Base-by-base conservation (phyloP, 1,140 invertebrate species). In the Neoseiulus cucumeris region DNA sequence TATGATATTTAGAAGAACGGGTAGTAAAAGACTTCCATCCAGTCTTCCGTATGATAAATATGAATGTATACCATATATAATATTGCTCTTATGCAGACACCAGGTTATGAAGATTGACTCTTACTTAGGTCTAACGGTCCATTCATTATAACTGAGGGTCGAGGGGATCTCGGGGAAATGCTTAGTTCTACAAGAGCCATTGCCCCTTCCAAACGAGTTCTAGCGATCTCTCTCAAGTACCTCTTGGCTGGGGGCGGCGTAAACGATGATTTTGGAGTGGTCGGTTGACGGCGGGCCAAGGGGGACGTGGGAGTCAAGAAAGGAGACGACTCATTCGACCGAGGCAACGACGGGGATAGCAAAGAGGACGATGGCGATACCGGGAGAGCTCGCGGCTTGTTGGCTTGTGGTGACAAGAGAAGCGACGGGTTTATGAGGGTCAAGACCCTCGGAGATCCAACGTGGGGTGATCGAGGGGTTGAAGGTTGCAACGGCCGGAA, bases 261-360 rank as follows among this genome's bases (percentile, higher is more conserved):
- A 59, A 59, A 59, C 22, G 51, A 59, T 2, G 51, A 59, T 33
- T 59, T 59, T 59, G 51, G 51, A 14, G 51, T 59, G 5, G 51
- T 59, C 51, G 51, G 51, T 25, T 59, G 51, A 25, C 25, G 51
- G 22, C 51, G 51, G 17, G 51, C 51, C 51, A 59, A 25, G 33
- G 51, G 51, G 14, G 51, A 59, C 22, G 51, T 59, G 14, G 51
- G 51, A 17, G 51, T 59, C 12, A 59, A 33, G 22, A 59, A 59
- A 20, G 51, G 51, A 29, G 51, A 59, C 25, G 25, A 29, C 25
- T 59, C 51, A 0, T 67, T 4, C 17, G 67, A 39, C 18, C 20
- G 42, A 6, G 42, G 18, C 20, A 68, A 39, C 2, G 66, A 20
- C 65, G 65, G 44, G 1, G 65, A 55, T 1, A 55, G 42, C 17